Percentiles rank a stretch among this genome's conserved stretches.
Evolutionary conservation across 2,797 vertebrate species (phyloP).

Genomic region (Acanthiza pusilla): DNA sequence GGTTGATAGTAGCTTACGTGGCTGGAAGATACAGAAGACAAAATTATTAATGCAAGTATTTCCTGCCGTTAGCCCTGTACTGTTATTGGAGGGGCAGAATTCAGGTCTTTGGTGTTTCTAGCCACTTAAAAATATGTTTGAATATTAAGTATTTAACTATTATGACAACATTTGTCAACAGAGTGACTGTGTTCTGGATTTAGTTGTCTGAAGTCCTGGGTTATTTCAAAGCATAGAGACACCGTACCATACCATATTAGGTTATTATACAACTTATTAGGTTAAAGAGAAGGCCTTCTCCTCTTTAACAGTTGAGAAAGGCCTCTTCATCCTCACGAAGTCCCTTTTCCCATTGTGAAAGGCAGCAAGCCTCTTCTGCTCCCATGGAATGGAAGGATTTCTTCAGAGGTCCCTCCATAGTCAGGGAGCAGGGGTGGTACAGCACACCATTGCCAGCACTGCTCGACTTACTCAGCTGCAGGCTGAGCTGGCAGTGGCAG

Average conservation of each 20-base stretch:
- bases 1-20: background rate
- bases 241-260: background rate
- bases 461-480: fast-evolving
- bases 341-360: background rate
- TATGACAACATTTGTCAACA: background rate
- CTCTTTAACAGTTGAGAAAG: background rate
- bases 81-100: background rate
- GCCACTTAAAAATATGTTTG: background rate
- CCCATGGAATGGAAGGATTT: background rate
- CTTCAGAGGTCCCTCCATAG: background rate
- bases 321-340: background rate
- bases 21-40: background rate
- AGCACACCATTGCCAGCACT: background rate
- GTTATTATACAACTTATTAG: background rate
- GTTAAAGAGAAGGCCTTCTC: background rate
- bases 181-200: background rate
- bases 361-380: background rate
- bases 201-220: background rate
- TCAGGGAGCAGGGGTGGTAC: fast-evolving
- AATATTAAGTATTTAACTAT: background rate
- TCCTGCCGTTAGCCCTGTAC: background rate
- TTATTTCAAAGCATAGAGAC: background rate
- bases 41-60: background rate
- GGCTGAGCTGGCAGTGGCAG: background rate
- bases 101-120: background rate